Percentiles rank a stretch among this genome's conserved stretches.
Evolutionary conservation across 2,797 vertebrate species (phyloP).

Genomic region (Argya squamiceps): DNA sequence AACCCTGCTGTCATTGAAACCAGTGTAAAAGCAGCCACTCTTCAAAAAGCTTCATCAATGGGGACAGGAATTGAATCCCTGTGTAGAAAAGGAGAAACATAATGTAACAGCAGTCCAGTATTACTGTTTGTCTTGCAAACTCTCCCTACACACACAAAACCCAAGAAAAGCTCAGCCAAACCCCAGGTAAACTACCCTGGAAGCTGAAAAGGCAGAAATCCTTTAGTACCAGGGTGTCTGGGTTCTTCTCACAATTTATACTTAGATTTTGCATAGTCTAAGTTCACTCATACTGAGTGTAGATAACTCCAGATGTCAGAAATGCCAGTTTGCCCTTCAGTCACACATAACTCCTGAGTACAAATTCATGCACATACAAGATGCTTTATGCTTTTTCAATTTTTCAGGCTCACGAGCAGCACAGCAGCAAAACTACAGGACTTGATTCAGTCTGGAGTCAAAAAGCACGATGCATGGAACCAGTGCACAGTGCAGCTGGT

Average conservation of each 20-base stretch:
- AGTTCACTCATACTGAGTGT: background rate
- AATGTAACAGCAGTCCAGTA: background rate
- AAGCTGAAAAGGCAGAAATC: background rate
- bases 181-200: background rate
- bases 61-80: background rate
- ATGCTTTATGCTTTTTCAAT: background rate
- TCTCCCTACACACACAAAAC: background rate
- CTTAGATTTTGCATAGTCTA: background rate
- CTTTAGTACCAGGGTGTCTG: background rate
- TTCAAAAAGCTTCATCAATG: background rate
- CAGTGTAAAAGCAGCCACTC: background rate
- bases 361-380: background rate
- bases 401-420: slow-evolving; percentile 68
- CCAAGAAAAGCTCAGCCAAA: background rate
- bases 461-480: slow-evolving; percentile 74
- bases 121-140: background rate
- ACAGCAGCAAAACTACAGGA: slow-evolving; percentile 63
- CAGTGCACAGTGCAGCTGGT: slow-evolving; percentile 69
- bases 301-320: background rate
- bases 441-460: slow-evolving; percentile 62
- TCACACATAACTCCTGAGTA: background rate
- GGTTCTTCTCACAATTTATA: background rate
- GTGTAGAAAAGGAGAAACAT: background rate
- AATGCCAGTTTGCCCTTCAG: background rate
- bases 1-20: background rate